These are phyloP conservation scores for Pseudopleuronectes americanus DNA, from an alignment of 2,797 vertebrate species.

Conservation along the genomic window DNA sequence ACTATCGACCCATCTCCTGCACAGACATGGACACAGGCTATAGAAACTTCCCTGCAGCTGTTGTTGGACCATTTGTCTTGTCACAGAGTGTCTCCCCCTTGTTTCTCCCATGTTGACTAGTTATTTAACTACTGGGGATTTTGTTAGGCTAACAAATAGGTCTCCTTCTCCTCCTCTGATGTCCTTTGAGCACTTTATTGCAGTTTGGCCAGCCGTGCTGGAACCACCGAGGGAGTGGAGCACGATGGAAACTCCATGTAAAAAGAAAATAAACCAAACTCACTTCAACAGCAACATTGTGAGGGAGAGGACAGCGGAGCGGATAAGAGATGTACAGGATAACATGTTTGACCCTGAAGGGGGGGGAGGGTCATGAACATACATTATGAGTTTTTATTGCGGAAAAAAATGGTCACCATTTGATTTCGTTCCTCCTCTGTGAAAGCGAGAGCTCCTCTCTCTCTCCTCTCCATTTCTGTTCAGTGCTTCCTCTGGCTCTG, in stretches of 20 bases:
- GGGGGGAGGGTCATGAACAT: constrained; percentile 35
- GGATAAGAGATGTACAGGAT: constrained; percentile 51
- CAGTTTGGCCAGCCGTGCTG: no score
- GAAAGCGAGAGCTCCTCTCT: constrained; percentile 62
- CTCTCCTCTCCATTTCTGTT: constrained; percentile 39
- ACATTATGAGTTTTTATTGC: constrained; percentile 54
- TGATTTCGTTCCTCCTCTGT: constrained; percentile 56
- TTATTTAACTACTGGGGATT: constrained; percentile 60
- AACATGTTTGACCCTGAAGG: constrained; percentile 44
- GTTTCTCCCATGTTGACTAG: constrained; percentile 49
- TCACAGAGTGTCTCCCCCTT: constrained; percentile 17
- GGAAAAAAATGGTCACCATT: constrained; percentile 59
- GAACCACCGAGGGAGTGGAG: constrained; percentile 79
- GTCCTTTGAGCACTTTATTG: constrained; percentile 80
- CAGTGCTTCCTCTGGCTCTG: constrained; percentile 39
- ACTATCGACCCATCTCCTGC: constrained; percentile 19
- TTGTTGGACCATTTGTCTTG: constrained; percentile 46
- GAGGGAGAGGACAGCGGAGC: constrained; percentile 20
- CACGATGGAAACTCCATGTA: constrained; percentile 79
- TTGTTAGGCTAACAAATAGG: constrained; percentile 73
- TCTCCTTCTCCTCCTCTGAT: constrained; percentile 73
- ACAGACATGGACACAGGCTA: constrained; percentile 7
- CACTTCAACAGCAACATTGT: constrained; percentile 67
- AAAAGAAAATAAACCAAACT: constrained; percentile 78
- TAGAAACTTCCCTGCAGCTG: constrained; percentile 25